These are phyloP conservation scores for Acleris holmiana DNA, from an alignment of 2,888 invertebrate species.

Conservation along the genomic window DNA sequence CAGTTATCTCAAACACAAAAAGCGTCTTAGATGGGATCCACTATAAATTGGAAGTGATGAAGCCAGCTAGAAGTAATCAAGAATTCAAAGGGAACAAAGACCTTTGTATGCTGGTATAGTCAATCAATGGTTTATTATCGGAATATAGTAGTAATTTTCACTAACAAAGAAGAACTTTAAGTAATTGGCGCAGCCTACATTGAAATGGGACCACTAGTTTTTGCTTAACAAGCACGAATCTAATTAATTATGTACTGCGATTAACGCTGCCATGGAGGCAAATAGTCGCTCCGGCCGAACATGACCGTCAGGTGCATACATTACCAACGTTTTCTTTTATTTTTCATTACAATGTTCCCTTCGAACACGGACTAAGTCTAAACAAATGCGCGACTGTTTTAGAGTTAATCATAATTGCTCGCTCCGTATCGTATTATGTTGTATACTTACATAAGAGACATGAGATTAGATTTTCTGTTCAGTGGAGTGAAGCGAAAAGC, in stretches of 20 bases:
- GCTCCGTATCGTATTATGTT: conserved; percentile 27
- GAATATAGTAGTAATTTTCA: background rate
- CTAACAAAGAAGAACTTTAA: background rate
- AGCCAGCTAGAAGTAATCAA: conserved; percentile 14
- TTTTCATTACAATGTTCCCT: background rate
- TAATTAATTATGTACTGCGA: conserved; percentile 27
- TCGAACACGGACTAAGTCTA: background rate
- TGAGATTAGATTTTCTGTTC: conserved; percentile 38
- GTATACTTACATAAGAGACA: conserved; percentile 29
- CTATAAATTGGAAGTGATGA: conserved; percentile 20
- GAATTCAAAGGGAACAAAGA: conserved; percentile 13
- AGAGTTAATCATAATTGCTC: conserved; percentile 8
- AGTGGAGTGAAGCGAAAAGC: conserved; percentile 37
- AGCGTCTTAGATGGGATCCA: conserved; percentile 46
- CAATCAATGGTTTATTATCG: background rate
- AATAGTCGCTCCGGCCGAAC: conserved; percentile 17
- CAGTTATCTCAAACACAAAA: conserved; percentile 54
- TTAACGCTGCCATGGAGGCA: conserved; percentile 19
- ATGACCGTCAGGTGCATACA: conserved; percentile 29
- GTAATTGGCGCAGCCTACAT: conserved; percentile 2
- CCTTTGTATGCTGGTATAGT: conserved; percentile 16
- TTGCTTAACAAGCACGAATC: conserved; percentile 15
- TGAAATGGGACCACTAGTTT: conserved; percentile 14
- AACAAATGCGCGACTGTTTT: conserved; percentile 9
- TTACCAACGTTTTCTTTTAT: conserved; percentile 23